Evolutionary conservation across 2,113 vertebrate genomes (phyloP).

Genomic region (Lamprologus sp.): DNA sequence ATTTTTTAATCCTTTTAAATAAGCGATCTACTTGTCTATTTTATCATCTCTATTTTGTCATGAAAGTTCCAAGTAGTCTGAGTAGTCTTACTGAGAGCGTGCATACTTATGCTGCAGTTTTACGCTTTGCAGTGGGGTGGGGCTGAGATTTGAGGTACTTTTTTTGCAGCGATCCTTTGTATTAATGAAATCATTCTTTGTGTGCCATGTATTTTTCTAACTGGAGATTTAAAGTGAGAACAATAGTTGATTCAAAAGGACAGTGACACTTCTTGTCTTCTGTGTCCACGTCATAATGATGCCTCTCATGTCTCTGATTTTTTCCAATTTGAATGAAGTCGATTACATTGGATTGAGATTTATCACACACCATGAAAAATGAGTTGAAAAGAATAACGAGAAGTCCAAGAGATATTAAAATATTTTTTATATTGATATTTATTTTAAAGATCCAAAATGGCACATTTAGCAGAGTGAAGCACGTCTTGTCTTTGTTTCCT

Average conservation of each 20-base stretch:
- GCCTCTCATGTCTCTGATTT: not conserved
- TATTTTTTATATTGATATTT: not conserved
- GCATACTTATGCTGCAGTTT: not conserved
- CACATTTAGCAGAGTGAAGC: not conserved
- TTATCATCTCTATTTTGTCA: not conserved
- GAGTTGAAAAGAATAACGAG: not conserved
- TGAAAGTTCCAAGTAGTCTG: not conserved
- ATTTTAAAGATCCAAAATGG: not conserved
- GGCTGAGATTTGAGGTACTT: not conserved
- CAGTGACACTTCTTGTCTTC: not conserved
- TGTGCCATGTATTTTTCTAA: not conserved
- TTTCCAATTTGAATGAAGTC: not conserved
- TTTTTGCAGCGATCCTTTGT: not conserved
- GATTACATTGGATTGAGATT: not conserved
- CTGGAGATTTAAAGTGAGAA: not conserved
- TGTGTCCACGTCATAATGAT: not conserved
- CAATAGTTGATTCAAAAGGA: not conserved
- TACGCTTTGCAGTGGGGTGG: not conserved
- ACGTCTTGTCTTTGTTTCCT: not conserved
- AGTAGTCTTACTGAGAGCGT: not conserved
- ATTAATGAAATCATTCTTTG: not conserved
- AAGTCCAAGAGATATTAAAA: not conserved
- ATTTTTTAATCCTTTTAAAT: not conserved
- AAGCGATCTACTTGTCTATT: fast-evolving
- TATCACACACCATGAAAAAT: not conserved